Evolutionary conservation across 2,797 vertebrate genomes (phyloP).

Genomic region (Melanotaenia nigrans): DNA sequence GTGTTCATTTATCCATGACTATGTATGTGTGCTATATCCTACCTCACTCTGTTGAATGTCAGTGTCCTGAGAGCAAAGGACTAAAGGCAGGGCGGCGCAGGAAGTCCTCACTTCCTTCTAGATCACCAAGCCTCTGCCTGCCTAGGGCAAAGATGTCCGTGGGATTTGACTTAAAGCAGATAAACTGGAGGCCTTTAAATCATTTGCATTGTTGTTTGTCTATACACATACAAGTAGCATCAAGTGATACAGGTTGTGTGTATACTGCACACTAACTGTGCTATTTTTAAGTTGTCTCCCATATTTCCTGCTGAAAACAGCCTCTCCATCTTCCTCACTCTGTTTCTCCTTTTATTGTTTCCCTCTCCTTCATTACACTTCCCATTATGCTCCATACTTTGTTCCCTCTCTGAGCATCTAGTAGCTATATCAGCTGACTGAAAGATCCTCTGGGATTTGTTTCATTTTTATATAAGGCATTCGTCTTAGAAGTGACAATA

Average conservation of each 20-base stretch:
- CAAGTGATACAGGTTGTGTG: conserved; percentile 31
- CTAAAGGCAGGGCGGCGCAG: conserved; percentile 62
- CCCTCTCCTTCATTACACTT: conserved; percentile 20
- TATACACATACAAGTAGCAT: conserved; percentile 11
- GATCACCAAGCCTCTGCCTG: conserved; percentile 55
- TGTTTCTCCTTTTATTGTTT: conserved; percentile 8
- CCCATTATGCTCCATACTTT: conserved; percentile 10
- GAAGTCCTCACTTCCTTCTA: conserved; percentile 65
- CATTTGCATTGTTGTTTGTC: background rate
- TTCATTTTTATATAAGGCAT: conserved; percentile 31
- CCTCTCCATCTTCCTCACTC: background rate
- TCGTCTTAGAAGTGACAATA: conserved; percentile 28
- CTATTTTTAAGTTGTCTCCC: conserved; percentile 63
- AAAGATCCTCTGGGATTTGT: conserved; percentile 34
- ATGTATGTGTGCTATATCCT: conserved; percentile 8
- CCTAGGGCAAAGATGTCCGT: conserved; percentile 51
- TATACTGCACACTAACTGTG: conserved; percentile 9
- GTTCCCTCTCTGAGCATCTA: conserved; percentile 1
- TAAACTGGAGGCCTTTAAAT: conserved; percentile 6
- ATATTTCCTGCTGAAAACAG: conserved; percentile 49
- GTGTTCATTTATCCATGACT: background rate
- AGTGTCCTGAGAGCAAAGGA: conserved; percentile 43
- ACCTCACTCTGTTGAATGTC: conserved; percentile 16
- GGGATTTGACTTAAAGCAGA: conserved; percentile 58
- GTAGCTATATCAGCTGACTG: conserved; percentile 7